Percentiles rank a stretch among this genome's conserved stretches.
Evolutionary conservation across 2,888 invertebrate species (phyloP).

Genomic region (Xestia rhomboidea): DNA sequence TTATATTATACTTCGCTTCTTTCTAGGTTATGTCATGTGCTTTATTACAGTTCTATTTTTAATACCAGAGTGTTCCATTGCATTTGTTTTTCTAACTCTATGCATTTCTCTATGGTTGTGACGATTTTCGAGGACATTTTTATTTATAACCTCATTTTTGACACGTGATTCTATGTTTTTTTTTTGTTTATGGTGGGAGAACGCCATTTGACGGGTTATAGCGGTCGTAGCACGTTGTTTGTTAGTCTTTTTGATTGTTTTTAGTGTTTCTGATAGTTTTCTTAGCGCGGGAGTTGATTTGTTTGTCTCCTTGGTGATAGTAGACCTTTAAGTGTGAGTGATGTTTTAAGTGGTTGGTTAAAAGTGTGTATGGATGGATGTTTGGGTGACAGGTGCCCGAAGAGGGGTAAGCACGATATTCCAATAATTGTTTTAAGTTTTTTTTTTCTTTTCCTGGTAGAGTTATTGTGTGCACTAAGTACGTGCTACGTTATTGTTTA

Average conservation of each 20-base stretch:
- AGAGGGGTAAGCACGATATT: slow-evolving; percentile 48
- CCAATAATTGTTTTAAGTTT: not conserved
- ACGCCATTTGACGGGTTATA: slow-evolving; percentile 42
- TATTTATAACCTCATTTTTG: slow-evolving; percentile 49
- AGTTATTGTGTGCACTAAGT: not conserved
- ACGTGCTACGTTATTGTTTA: not conserved
- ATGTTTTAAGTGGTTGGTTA: slow-evolving; percentile 47
- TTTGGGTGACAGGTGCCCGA: slow-evolving; percentile 40
- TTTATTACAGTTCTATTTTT: slow-evolving; percentile 24
- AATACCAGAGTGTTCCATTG: slow-evolving; percentile 22
- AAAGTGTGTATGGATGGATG: slow-evolving; percentile 55
- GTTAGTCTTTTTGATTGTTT: slow-evolving; percentile 1
- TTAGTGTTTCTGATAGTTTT: slow-evolving; percentile 5
- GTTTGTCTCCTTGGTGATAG: slow-evolving; percentile 3
- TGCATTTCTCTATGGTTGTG: slow-evolving; percentile 39
- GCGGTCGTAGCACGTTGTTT: slow-evolving; percentile 46
- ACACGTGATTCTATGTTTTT: slow-evolving; percentile 43
- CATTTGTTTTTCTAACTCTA: slow-evolving; percentile 9
- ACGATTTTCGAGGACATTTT: slow-evolving; percentile 18
- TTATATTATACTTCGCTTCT: slow-evolving; percentile 65
- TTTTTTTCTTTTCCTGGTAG: not conserved
- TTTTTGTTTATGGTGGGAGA: slow-evolving; percentile 50
- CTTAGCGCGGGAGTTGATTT: slow-evolving; percentile 22
- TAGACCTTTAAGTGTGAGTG: slow-evolving; percentile 23
- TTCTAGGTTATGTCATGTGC: slow-evolving; percentile 80